A percentile compares a stretch with the other conserved stretches of the same genome.
Evolutionary conservation across 2,888 invertebrate genomes (phyloP).

Genomic region (Pediacus dermestoides): DNA sequence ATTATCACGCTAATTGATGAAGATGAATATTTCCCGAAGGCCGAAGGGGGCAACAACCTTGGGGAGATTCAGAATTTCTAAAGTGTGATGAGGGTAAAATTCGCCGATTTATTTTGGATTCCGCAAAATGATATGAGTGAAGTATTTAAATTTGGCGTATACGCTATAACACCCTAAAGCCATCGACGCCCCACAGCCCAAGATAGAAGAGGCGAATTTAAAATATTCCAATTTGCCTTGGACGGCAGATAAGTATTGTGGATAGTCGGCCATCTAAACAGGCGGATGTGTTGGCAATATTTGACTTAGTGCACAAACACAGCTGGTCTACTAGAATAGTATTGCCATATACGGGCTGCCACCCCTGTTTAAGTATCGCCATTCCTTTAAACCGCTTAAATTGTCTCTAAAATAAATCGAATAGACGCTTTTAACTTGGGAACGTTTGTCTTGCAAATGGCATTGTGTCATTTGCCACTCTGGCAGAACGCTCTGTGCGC

Average conservation of each 20-base stretch:
- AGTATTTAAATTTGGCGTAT: constrained; percentile 36
- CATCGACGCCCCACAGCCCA: constrained; percentile 31
- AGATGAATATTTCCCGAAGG: too few species aligned
- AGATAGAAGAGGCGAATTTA: constrained; percentile 38
- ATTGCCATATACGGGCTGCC: constrained; percentile 38
- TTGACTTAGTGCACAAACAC: constrained; percentile 18
- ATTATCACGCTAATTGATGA: too few species aligned
- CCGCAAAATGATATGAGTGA: too few species aligned
- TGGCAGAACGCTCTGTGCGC: too few species aligned
- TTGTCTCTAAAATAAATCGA: constrained; percentile 48
- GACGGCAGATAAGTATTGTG: constrained; percentile 45
- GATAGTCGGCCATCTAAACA: constrained; percentile 22
- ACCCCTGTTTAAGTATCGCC: constrained; percentile 44
- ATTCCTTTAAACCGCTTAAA: constrained; percentile 47
- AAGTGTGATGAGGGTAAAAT: too few species aligned
- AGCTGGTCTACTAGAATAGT: constrained; percentile 32
- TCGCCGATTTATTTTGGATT: too few species aligned
- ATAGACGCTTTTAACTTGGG: constrained; percentile 35
- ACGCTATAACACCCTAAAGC: constrained; percentile 29
- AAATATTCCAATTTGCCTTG: constrained; percentile 47
- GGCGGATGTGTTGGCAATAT: constrained; percentile 17
- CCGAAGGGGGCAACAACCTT: too few species aligned
- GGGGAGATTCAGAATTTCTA: too few species aligned
- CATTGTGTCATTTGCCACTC: constrained; percentile 18
- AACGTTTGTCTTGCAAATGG: constrained; percentile 32